Base-by-base conservation (phyloP, 2,113 vertebrate species). In the Siniperca chuatsi region DNA sequence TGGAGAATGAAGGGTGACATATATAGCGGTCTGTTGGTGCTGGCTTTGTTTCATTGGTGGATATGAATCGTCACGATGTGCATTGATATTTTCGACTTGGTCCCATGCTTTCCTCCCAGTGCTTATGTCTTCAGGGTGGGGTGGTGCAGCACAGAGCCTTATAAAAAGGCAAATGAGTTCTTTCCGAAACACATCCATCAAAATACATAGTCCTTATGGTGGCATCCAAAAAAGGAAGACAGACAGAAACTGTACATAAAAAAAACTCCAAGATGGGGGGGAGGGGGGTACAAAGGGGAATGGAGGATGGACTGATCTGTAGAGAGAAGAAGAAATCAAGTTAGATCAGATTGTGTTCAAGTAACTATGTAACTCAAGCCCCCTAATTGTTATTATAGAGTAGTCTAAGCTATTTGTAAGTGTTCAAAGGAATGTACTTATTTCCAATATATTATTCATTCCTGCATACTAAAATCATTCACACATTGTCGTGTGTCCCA, bases 51-150 rank as follows among this genome's bases (percentile, higher is more conserved):
- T 86, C 79, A 62, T 50, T 54, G 76, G 77, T 82, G 84, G 87
- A 82, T 90, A 84, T 79, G 88, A 87, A 89, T 90, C 62, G 33
- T 86, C 71, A 70, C 74, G 13, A 74, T 83, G 84, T 90, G 91
- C 90, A 83, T 50, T 20, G 75, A 82, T 83, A 52, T 46, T 46
- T 79, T 92, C 65, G 7, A 84, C 87, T 84, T 72, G 69, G 91
- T 93, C 93, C 93, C 89, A 61, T 84, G 82, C 91, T 89, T 93
- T 92, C 92, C 93, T 95, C 90, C 48, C n/a, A 74, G 81, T 92
- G 89, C 91, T 88, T 42, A 74, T 48, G 92, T 95, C 94, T 95
- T 93, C 95, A 90, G 90, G 62, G 82, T 62, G 72, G 80, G 79
- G 78, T 70, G 76, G 72, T 85, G 92, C 89, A 93, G 92, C 93